Percentiles rank a stretch among this genome's conserved stretches.
Conservation (phyloP, 2,888 invertebrate species). For the Shargacucullia verbasci region DNA sequence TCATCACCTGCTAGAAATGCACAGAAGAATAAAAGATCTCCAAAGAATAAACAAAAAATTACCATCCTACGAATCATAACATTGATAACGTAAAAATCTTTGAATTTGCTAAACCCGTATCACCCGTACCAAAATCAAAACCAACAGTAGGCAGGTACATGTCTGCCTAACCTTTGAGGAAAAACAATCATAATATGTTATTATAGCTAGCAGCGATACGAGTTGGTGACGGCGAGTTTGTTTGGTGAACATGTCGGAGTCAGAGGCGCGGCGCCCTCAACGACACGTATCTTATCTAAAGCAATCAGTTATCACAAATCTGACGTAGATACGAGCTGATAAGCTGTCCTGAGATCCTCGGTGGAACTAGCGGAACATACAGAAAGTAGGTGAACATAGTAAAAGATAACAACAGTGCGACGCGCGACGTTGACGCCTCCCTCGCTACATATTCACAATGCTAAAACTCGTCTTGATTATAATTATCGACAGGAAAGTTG, state of each 20-base stretch:
- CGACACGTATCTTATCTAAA: conserved; percentile 56
- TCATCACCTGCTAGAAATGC: conserved; percentile 56
- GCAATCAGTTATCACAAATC: conserved; percentile 62
- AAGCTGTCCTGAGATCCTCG: conserved; percentile 22
- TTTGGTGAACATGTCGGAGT: conserved; percentile 7
- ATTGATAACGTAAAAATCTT: conserved; percentile 61
- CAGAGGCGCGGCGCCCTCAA: conserved; percentile 20
- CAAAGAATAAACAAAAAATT: conserved; percentile 36
- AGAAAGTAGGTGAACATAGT: conserved; percentile 18
- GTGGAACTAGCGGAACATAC: conserved; percentile 1
- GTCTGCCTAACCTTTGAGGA: no score
- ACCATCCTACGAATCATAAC: conserved; percentile 27
- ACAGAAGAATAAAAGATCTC: conserved; percentile 19
- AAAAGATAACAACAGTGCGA: not conserved
- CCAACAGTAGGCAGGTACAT: conserved; percentile 26
- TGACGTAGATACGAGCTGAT: conserved; percentile 47
- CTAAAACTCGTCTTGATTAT: not conserved
- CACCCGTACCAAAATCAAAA: conserved; percentile 66
- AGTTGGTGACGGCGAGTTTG: not conserved
- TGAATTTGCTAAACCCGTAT: conserved; percentile 72
- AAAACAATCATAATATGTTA: no score
- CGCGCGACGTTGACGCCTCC: not conserved
- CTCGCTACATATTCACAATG: not conserved
- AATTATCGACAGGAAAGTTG: no score
- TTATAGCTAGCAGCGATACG: not conserved